These are phyloP conservation scores for Idaea biselata DNA, from an alignment of 2,888 invertebrate species.

Conservation along the genomic window DNA sequence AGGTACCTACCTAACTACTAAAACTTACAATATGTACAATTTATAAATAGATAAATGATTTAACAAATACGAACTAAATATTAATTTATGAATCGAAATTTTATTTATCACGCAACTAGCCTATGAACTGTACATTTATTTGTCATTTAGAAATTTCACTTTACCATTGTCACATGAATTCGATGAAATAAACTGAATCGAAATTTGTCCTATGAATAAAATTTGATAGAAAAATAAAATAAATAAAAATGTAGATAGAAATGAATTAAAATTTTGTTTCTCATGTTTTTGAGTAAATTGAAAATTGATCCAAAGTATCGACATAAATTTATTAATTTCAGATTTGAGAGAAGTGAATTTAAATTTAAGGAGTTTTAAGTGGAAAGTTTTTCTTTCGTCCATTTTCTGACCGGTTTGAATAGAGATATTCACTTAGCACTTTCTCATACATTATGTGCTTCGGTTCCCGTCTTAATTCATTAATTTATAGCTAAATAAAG, in stretches of 20 bases:
- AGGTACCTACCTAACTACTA: conserved; percentile 1
- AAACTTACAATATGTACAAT: background rate
- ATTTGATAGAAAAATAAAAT: background rate
- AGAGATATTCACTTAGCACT: background rate
- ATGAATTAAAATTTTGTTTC: background rate
- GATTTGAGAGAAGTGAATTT: background rate
- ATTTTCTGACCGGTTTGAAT: background rate
- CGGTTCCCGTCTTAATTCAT: background rate
- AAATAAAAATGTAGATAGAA: background rate
- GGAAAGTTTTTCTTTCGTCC: background rate
- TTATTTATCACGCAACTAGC: conserved; percentile 32
- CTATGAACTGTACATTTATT: conserved; percentile 62
- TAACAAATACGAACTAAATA: conserved; percentile 5
- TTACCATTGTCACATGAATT: conserved; percentile 49
- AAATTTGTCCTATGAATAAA: conserved; percentile 15
- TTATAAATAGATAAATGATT: conserved; percentile 9
- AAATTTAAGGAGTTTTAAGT: too few species aligned
- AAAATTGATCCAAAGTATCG: background rate
- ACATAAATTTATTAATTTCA: background rate
- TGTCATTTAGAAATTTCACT: conserved; percentile 74
- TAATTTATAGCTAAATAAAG: background rate
- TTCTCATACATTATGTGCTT: background rate
- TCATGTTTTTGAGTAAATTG: background rate
- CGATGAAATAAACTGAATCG: conserved; percentile 22
- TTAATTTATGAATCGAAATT: conserved; percentile 2